phyloP scores from a whole-genome alignment of 2,797 vertebrate species.

The Brachymystax lenok region DNA sequence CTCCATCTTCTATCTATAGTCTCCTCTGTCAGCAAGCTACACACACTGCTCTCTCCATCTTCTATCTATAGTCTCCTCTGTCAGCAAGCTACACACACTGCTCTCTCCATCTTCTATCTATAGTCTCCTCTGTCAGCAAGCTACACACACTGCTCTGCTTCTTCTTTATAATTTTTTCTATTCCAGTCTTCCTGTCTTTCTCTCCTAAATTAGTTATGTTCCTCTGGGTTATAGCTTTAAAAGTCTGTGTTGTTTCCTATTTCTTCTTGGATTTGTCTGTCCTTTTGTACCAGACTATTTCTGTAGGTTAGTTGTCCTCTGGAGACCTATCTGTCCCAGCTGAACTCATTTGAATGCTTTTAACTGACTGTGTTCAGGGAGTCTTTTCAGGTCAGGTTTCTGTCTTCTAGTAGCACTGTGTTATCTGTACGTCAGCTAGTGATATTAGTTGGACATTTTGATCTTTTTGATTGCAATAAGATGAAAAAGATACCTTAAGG shows the following conservation, averaged over 20 bases:
- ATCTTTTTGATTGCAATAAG: too few relatives aligned
- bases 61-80: too few relatives aligned
- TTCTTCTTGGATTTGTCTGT: not conserved
- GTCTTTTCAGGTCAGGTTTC: too few relatives aligned
- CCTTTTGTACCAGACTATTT: not conserved
- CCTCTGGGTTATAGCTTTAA: not conserved
- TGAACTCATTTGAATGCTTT: not conserved
- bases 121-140: too few relatives aligned
- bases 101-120: not conserved
- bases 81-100: not conserved
- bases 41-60: not conserved
- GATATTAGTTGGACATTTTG: too few relatives aligned
- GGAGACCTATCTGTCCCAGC: not conserved
- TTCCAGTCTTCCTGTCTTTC: too few relatives aligned
- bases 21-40: too few relatives aligned
- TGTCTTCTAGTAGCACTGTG: too few relatives aligned
- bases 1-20: too few relatives aligned
- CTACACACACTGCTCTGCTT: not conserved
- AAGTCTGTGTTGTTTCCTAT: not conserved
- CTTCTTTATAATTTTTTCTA: too few relatives aligned
- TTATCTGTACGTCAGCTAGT: too few relatives aligned
- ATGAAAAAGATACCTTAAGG: not conserved
- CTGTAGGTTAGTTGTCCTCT: not conserved
- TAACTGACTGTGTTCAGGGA: not conserved
- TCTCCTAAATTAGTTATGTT: not conserved